Base-by-base conservation (phyloP, 2,888 invertebrate genomes). In the Pogonocherus hispidulus region DNA sequence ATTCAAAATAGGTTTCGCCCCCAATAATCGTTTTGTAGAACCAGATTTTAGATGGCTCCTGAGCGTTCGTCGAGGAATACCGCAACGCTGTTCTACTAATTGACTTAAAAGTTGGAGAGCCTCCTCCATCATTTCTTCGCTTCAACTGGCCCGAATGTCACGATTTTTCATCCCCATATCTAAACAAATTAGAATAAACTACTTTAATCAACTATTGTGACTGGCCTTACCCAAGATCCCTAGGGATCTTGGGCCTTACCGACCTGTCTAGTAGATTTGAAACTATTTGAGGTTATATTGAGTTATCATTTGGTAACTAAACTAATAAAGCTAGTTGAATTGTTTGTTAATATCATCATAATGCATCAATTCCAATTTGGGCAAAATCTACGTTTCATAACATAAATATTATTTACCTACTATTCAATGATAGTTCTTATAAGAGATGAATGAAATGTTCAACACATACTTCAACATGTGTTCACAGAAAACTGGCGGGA, bases 1-100 rank as follows among this genome's bases (percentile, higher is more conserved):
- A 14, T 23, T 51, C 19, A 66, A 51, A 49, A 66, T 55, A 11
- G n/a, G n/a, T n/a, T n/a, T n/a, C n/a, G n/a, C n/a, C n/a, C 32
- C 32, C 32, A 32, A 32, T 32, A 6, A 32, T 4, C 32, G 32
- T 32, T 32, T 32, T 32, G 32, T 32, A 14, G 14, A 44, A 11
- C 41, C 41, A 44, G 44, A n/a, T 44, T 6, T 44, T 3, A 44
- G 44, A 44, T 44, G 44, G 44, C 14, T 44, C 14, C 44, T 44
- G 11, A 18, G 6, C 14, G 14, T 44, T n/a, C n/a, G n/a, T n/a
- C n/a, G n/a, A n/a, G n/a, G n/a, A n/a, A n/a, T n/a, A n/a, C n/a
- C n/a, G n/a, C 14, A 44, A 44, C 14, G 44, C 14, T 44, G 2
- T 44, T 44, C 44, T 44, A 44, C 44, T 44, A 14, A 6, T 6